phyloP scores from a whole-genome alignment of 2,113 vertebrate genomes.

The Sapajus apella region DNA sequence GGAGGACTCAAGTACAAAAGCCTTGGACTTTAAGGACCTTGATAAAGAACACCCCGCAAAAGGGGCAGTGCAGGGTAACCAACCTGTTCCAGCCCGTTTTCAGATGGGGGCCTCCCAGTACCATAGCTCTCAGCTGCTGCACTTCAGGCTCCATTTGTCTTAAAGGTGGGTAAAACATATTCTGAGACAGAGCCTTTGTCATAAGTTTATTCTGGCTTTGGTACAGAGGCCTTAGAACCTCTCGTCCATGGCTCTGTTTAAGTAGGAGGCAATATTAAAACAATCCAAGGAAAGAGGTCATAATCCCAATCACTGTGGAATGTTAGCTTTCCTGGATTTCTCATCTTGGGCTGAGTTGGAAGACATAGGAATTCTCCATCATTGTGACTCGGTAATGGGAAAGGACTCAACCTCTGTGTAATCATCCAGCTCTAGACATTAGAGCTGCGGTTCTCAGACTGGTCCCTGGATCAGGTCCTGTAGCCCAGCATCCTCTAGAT shows the following conservation, averaged over 20 bases:
- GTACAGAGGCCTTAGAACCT: conserved; percentile 29
- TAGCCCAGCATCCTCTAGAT: background rate
- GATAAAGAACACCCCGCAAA: background rate
- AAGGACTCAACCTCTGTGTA: background rate
- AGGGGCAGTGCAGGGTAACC: background rate
- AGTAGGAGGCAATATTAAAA: conserved; percentile 61
- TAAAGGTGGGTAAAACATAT: conserved; percentile 61
- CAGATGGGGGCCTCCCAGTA: background rate
- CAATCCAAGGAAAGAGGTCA: background rate
- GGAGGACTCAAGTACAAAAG: background rate
- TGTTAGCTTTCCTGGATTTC: background rate
- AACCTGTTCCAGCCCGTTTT: background rate
- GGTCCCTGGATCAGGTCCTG: background rate
- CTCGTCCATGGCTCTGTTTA: conserved; percentile 60
- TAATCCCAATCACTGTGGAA: background rate
- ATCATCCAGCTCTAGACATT: background rate
- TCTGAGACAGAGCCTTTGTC: conserved; percentile 42
- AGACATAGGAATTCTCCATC: background rate
- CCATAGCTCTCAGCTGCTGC: background rate
- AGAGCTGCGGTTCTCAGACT: background rate
- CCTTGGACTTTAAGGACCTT: background rate
- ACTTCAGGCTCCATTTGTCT: conserved; percentile 52
- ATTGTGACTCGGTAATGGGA: background rate
- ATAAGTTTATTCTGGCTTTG: conserved; percentile 73
- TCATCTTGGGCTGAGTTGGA: background rate